Percentiles rank a stretch among this genome's conserved stretches.
Conservation (phyloP, 2,797 vertebrate genomes). For the Semaprochilodus insignis region DNA sequence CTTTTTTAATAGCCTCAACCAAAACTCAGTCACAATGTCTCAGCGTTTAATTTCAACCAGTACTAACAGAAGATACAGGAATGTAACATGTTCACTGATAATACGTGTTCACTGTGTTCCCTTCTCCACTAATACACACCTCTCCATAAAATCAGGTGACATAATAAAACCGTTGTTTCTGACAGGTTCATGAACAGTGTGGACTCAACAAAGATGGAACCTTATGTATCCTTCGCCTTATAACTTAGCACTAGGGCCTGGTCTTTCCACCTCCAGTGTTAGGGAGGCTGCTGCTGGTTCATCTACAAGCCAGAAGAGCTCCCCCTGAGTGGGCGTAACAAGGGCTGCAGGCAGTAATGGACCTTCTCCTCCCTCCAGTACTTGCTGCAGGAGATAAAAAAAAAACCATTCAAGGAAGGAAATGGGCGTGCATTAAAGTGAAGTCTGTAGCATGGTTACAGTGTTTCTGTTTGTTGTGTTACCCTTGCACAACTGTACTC, state of each 20-base stretch:
- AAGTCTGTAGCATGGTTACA: neutral
- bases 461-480: neutral
- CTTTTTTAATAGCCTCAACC: neutral
- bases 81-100: neutral
- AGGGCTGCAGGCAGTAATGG: slow-evolving; percentile 83
- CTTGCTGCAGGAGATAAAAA: slow-evolving; percentile 71
- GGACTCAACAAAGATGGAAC: neutral
- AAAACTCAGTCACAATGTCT: neutral
- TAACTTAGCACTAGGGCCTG: slow-evolving; percentile 72
- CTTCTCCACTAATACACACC: neutral
- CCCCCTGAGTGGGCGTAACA: slow-evolving; percentile 81
- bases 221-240: neutral
- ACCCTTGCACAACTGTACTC: too few species aligned
- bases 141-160: neutral
- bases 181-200: neutral
- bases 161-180: neutral
- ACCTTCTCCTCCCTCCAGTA: slow-evolving; percentile 84
- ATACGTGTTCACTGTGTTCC: neutral
- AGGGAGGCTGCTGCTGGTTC: slow-evolving; percentile 86
- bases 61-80: neutral
- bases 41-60: neutral
- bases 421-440: neutral
- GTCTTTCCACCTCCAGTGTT: slow-evolving; percentile 82
- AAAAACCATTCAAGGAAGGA: neutral
- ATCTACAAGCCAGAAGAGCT: slow-evolving; percentile 90